Evolutionary conservation across 1,140 invertebrate genomes (phyloP).

Genomic region (Diorhabda sublineata): DNA sequence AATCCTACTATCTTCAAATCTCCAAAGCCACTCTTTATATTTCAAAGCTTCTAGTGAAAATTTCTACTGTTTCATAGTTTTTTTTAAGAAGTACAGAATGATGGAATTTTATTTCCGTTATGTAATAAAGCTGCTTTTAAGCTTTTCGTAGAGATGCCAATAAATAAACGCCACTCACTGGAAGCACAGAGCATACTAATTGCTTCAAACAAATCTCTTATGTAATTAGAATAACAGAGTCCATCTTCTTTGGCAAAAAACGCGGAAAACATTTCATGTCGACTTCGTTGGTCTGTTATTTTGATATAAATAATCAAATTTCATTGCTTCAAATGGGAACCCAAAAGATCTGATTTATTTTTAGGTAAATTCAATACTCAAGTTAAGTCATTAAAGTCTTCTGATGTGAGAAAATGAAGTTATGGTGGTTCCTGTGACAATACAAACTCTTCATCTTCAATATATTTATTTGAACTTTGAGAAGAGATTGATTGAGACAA

Average conservation of each 20-base stretch:
- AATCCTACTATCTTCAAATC: too few species aligned
- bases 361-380: conserved; percentile 42
- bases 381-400: conserved; percentile 38
- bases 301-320: too few species aligned
- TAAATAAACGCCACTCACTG: conserved; percentile 36
- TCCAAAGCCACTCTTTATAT: not conserved
- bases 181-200: conserved; percentile 24
- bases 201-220: conserved; percentile 15
- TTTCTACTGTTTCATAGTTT: not conserved
- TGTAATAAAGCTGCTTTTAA: conserved; percentile 44
- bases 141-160: conserved; percentile 36
- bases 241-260: not conserved
- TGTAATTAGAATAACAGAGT: conserved; percentile 15
- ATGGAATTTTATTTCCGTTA: conserved; percentile 40
- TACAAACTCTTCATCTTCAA: not conserved
- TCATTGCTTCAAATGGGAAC: too few species aligned
- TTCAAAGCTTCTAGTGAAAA: conserved; percentile 1
- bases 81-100: conserved; percentile 25
- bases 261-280: conserved; percentile 6
- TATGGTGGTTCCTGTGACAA: not conserved
- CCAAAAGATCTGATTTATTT: conserved; percentile 37
- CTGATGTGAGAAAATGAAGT: conserved; percentile 32
- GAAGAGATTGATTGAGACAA: not conserved
- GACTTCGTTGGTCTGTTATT: not conserved
- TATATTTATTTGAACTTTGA: conserved; percentile 10